phyloP scores from a whole-genome alignment of 2,888 invertebrate species.

The Drosophila longiperda region DNA sequence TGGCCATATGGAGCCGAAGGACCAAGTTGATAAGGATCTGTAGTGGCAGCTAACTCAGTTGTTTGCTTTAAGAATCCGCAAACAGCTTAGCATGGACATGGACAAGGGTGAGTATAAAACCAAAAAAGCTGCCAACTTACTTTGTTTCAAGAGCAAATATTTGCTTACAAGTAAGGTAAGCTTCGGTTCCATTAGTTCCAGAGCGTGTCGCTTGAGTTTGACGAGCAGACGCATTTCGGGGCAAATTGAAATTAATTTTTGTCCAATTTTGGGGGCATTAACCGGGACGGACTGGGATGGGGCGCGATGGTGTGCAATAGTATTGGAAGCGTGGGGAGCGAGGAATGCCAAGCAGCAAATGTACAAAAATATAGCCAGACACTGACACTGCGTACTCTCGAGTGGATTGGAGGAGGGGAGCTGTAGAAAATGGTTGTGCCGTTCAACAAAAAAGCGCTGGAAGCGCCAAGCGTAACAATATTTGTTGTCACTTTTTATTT shows the following conservation, averaged over 20 bases:
- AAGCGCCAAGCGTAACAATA: constrained; percentile 66
- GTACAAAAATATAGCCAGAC: constrained; percentile 11
- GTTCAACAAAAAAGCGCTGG: constrained; percentile 33
- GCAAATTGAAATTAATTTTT: constrained; percentile 66
- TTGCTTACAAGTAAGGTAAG: constrained; percentile 78
- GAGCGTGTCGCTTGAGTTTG: constrained; percentile 38
- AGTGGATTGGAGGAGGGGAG: too few species aligned
- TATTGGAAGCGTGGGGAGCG: too few species aligned
- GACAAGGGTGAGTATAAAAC: not conserved
- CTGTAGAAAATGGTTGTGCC: not conserved
- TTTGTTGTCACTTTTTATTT: constrained; percentile 78
- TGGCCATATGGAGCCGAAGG: constrained; percentile 1
- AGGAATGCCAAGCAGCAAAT: not conserved
- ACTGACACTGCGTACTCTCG: constrained; percentile 19
- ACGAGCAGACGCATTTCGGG: constrained; percentile 34
- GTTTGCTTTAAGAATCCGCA: constrained; percentile 77
- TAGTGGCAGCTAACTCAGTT: constrained; percentile 40
- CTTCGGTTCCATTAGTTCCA: constrained; percentile 75
- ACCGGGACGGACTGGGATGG: constrained; percentile 23
- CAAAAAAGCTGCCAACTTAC: constrained; percentile 51
- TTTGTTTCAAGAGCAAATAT: constrained; percentile 75
- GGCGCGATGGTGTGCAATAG: not conserved
- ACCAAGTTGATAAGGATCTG: constrained; percentile 10
- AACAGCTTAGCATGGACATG: constrained; percentile 65
- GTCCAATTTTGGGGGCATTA: constrained; percentile 78